Conservation (phyloP, 23 tunicate genomes). For the Aplidium turbinatum region DNA sequence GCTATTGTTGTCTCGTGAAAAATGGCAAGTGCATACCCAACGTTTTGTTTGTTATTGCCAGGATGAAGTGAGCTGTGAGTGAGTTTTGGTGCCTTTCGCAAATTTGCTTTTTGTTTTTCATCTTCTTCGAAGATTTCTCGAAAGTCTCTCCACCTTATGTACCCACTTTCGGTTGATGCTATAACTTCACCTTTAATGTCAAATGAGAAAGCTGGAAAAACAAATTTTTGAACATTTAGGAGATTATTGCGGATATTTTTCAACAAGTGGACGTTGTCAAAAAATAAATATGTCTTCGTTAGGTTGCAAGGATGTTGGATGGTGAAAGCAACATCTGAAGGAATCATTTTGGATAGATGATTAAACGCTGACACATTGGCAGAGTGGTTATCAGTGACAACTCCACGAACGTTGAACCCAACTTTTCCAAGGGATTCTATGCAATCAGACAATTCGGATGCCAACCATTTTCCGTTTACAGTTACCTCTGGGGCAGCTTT, state of each 20-base stretch:
- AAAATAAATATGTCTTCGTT: background rate
- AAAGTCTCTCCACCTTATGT: background rate
- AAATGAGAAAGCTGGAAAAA: constrained; percentile 9
- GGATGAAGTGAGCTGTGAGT: constrained; percentile 19
- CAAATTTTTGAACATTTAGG: constrained; percentile 4
- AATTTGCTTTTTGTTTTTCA: background rate
- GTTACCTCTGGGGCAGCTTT: constrained; percentile 2
- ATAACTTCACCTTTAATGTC: background rate
- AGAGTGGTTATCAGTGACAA: constrained; percentile 12
- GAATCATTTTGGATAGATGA: background rate
- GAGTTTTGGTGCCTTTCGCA: background rate
- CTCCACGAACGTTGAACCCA: background rate
- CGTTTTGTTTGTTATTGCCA: constrained; percentile 19
- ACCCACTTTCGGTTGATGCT: constrained; percentile 10
- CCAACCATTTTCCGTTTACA: constrained; percentile 13
- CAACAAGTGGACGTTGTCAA: constrained; percentile 2
- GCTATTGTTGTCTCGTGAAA: constrained; percentile 23
- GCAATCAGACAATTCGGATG: background rate
- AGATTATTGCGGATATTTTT: constrained; percentile 12
- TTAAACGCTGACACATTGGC: background rate
- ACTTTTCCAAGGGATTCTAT: background rate
- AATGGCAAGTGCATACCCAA: constrained; percentile 13
- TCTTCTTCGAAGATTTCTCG: constrained; percentile 1
- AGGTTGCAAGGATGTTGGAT: constrained; percentile 4
- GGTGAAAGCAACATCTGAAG: background rate